Evolutionary conservation across 2,888 invertebrate species (phyloP).

Genomic region (Caenorhabditis parvicauda): DNA sequence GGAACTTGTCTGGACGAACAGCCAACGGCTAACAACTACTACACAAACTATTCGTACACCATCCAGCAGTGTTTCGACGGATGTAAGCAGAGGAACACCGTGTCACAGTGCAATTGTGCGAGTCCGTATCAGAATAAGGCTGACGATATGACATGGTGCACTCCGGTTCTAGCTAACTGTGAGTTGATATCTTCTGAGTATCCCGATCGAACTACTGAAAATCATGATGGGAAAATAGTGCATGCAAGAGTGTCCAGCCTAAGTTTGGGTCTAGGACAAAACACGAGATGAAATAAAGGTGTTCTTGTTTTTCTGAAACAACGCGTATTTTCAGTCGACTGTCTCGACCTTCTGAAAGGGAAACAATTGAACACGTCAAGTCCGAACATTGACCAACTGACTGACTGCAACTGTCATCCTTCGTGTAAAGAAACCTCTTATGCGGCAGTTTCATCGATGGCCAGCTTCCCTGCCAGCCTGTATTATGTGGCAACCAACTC

Average conservation of each 20-base stretch:
- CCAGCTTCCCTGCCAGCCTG: constrained; percentile 29
- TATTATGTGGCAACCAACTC: constrained; percentile 38
- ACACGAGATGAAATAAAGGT: no score
- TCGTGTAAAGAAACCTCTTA: constrained; percentile 36
- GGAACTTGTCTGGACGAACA: constrained; percentile 31
- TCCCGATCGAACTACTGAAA: no score
- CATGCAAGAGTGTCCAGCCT: no score
- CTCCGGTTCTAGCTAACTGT: constrained; percentile 14
- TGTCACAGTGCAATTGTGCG: constrained; percentile 27
- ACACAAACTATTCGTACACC: constrained; percentile 32
- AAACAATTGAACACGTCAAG: constrained; percentile 25
- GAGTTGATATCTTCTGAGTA: constrained; percentile 1
- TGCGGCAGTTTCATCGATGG: constrained; percentile 32
- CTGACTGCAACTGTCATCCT: constrained; percentile 33
- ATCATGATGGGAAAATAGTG: no score
- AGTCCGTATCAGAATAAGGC: constrained; percentile 20
- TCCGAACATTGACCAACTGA: constrained; percentile 34
- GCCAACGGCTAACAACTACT: constrained; percentile 17
- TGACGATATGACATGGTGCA: constrained; percentile 12
- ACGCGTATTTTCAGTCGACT: constrained; percentile 29
- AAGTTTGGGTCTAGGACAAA: no score
- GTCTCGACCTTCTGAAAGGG: constrained; percentile 33
- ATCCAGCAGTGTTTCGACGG: constrained; percentile 44
- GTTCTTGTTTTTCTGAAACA: no score
- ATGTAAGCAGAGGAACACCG: constrained; percentile 34